Percentiles rank a stretch among this genome's conserved stretches.
phyloP scores from a whole-genome alignment of 2,888 invertebrate genomes.

The Bruchidius siliquastri region DNA sequence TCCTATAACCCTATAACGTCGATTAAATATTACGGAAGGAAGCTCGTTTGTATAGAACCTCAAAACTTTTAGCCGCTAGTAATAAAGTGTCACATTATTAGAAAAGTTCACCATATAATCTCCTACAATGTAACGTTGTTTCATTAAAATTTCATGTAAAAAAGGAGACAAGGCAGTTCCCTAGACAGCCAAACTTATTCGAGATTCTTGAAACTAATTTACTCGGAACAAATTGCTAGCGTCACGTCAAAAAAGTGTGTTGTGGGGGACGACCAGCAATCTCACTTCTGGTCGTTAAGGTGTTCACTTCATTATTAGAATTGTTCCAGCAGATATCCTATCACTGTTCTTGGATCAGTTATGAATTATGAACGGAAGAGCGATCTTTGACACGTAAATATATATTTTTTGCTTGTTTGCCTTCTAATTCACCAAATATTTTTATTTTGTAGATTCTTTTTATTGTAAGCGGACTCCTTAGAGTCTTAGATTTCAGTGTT shows the following conservation, averaged over 20 bases:
- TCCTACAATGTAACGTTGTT: background rate
- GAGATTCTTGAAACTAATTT: background rate
- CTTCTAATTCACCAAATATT: too few relatives aligned
- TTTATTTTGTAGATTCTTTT: too few relatives aligned
- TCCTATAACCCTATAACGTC: too few relatives aligned
- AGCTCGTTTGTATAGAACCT: background rate
- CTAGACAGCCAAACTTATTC: background rate
- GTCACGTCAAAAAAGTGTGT: background rate
- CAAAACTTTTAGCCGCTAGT: background rate
- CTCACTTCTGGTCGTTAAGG: background rate
- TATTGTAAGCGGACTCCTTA: too few relatives aligned
- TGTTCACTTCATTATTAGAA: too few relatives aligned
- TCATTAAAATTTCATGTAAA: background rate
- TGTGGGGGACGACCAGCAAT: background rate
- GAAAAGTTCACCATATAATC: background rate
- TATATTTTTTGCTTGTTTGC: too few relatives aligned
- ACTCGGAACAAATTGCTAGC: background rate
- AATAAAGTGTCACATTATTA: background rate
- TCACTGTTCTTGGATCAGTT: too few relatives aligned
- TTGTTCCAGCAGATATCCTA: too few relatives aligned
- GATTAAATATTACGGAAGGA: too few relatives aligned
- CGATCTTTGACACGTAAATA: too few relatives aligned
- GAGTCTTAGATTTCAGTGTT: too few relatives aligned
- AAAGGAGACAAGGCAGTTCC: background rate
- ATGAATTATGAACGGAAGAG: too few relatives aligned